A percentile compares a stretch with the other conserved stretches of the same genome.
phyloP scores from a whole-genome alignment of 2,113 vertebrate genomes.

The Asarcornis scutulata region DNA sequence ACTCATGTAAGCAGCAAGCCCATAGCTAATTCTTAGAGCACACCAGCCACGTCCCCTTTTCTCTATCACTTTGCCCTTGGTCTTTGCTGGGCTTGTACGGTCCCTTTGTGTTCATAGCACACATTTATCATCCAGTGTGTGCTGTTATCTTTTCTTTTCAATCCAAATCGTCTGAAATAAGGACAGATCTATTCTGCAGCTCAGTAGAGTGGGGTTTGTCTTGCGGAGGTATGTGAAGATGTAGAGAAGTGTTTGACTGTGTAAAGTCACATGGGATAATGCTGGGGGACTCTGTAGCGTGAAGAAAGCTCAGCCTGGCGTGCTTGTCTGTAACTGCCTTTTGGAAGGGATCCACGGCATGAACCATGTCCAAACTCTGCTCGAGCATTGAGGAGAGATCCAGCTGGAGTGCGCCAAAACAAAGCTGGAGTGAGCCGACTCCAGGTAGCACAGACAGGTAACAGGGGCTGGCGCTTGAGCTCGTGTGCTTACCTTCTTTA shows the following conservation, averaged over 20 bases:
- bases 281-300: not conserved
- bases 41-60: not conserved
- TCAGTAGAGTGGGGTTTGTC: not conserved
- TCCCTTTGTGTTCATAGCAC: not conserved
- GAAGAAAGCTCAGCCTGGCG: not conserved
- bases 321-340: not conserved
- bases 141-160: not conserved
- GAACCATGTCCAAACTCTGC: not conserved
- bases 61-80: not conserved
- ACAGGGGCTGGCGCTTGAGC: not conserved
- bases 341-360: not conserved
- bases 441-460: not conserved
- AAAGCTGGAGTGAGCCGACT: not conserved
- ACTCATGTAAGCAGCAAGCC: not conserved
- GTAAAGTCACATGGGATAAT: not conserved
- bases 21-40: not conserved
- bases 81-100: not conserved
- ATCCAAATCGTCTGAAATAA: not conserved
- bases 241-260: not conserved
- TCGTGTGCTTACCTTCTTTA: not conserved
- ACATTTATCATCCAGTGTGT: not conserved
- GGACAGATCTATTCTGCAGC: not conserved
- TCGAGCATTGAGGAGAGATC: not conserved
- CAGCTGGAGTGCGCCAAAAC: not conserved
- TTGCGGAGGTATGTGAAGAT: not conserved